Base-by-base conservation (phyloP, 2,888 invertebrate species). In the Dioctria rufipes region DNA sequence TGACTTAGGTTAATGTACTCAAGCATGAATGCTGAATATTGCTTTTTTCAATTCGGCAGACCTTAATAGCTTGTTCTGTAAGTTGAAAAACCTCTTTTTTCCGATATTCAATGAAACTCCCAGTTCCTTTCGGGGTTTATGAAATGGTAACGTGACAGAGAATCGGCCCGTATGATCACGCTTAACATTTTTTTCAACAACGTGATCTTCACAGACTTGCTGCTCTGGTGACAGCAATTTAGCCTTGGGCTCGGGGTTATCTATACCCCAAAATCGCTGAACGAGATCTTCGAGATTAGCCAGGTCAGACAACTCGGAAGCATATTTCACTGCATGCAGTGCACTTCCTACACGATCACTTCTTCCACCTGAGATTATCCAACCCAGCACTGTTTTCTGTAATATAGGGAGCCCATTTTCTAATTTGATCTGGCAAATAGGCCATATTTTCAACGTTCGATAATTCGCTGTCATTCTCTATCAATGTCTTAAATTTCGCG, bases 211-310 rank as follows among this genome's bases (percentile, higher is more conserved):
- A 37, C 61, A 5, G 25, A 6, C 61, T 8, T 13, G 2, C 2
- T 60, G 60, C n/a, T 60, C 73, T 39, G 46, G 25, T 3, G 61
- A 61, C 25, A 61, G n/a, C 2, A 61, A 13, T 13, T 61, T 61
- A 8, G 8, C 4, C n/a, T 8, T 61, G n/a, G 25, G 13, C n/a
- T 5, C 6, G 3, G 61, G 61, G 4, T 61, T 61, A 8, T 61
- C 61, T 13, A 61, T 5, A 5, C 2, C 49, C 11, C 11, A 61
- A 3, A 37, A 75, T 73, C 11, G 80, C 79, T n/a, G 58, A 6
- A 42, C 78, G 11, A 77, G 78, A 82, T 43, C 61, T 25, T 9
- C 4, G 46, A 61, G 80, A 81, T 65, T 78, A 42, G 8, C 25
- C 8, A n/a, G 4, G n/a, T 9, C 60, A 3, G 25, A 3, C n/a